Percentiles rank a stretch among this genome's conserved stretches.
Evolutionary conservation across 2,797 vertebrate genomes (phyloP).

Genomic region (Phrynocephalus guinanensis): DNA sequence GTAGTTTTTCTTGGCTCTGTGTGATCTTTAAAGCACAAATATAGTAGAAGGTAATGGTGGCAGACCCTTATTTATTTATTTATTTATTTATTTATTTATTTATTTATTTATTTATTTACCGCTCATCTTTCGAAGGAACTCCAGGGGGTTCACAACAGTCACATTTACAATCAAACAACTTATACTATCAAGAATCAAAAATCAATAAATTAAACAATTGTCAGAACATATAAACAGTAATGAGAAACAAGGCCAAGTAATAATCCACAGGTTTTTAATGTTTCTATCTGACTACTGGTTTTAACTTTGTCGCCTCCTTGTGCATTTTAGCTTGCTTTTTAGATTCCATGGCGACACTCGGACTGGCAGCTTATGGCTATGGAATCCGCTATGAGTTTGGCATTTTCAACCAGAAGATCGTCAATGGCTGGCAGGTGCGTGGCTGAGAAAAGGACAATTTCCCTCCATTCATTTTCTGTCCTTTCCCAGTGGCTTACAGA

Average conservation of each 20-base stretch:
- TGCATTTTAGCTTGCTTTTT: constrained; percentile 85
- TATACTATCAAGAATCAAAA: no score
- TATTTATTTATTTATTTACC: no score
- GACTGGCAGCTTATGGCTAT: constrained; percentile 86
- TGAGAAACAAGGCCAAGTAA: no score
- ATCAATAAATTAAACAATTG: no score
- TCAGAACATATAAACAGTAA: no score
- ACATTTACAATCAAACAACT: no score
- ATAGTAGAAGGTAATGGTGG: not conserved
- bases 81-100: no score
- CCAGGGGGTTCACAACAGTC: no score
- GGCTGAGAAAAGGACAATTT: not conserved
- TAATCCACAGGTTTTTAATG: not conserved
- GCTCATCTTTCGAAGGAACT: no score
- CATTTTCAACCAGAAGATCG: constrained; percentile 90
- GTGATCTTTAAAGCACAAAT: not conserved
- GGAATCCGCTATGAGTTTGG: constrained; percentile 91
- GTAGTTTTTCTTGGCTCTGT: not conserved
- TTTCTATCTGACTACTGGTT: not conserved
- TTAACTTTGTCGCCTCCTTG: constrained; percentile 11
- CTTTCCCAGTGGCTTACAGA: not conserved
- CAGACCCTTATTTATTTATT: no score
- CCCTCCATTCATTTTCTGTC: not conserved
- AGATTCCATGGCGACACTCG: constrained; percentile 88
- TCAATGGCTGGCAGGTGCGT: constrained; percentile 87